Evolutionary conservation across 2,113 vertebrate species (phyloP).

Genomic region (Maccullochella peelii): DNA sequence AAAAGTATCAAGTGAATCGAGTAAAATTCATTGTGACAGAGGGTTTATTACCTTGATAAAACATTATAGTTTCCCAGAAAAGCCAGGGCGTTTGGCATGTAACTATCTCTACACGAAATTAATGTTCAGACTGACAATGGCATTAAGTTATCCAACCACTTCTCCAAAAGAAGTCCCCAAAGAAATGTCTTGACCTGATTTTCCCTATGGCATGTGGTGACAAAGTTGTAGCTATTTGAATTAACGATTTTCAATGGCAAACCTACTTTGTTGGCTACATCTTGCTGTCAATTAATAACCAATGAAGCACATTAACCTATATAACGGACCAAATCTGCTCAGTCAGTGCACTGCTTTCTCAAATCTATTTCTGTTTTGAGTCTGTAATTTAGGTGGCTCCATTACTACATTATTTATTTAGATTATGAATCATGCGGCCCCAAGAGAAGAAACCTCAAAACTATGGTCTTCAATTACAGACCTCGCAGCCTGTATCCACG

Average conservation of each 20-base stretch:
- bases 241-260: constrained; percentile 14
- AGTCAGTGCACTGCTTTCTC: constrained; percentile 55
- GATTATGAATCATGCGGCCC: constrained; percentile 81
- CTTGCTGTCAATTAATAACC: constrained; percentile 53
- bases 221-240: constrained; percentile 1
- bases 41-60: background rate
- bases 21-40: background rate
- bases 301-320: constrained; percentile 43
- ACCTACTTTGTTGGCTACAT: constrained; percentile 29
- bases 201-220: constrained; percentile 29
- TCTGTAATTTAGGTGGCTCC: constrained; percentile 82
- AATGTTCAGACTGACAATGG: background rate
- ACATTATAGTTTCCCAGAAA: background rate
- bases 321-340: constrained; percentile 45
- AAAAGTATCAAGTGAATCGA: background rate
- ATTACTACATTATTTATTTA: constrained; percentile 86
- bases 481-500: constrained; percentile 74
- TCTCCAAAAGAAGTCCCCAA: background rate
- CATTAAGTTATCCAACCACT: constrained; percentile 25
- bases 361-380: constrained; percentile 79
- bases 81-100: background rate
- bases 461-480: constrained; percentile 82
- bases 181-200: constrained; percentile 34
- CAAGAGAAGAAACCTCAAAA: constrained; percentile 77
- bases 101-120: background rate